Base-by-base conservation (phyloP, 2,797 vertebrate genomes). In the Sandelia bainsii region DNA sequence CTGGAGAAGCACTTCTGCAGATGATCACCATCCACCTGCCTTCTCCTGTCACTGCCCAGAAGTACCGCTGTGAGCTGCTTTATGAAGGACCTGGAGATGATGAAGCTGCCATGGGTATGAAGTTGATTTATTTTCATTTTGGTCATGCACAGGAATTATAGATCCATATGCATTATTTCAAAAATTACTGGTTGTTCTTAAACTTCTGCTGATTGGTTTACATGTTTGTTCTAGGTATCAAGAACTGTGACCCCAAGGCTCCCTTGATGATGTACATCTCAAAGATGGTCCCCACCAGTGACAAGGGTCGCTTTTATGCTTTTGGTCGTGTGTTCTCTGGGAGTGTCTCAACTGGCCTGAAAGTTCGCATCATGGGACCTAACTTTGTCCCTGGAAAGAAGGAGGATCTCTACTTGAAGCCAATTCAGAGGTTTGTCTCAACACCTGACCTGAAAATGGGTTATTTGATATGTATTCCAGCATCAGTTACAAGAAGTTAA, bases 231-330 rank as follows among this genome's bases (percentile, higher is more conserved):
- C 0, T 63, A 99, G 98, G 95, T 68, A 97, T 99, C 69, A 99
- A 99, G 93, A 97, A 95, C 93, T 99, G 98, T 72, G 97, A 99
- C 80, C 87, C 98, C 60, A 98, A 98, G 85, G 97, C 88, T 5
- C 97, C 97, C 0, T 86, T 99, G 40, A 98, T 99, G 97, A 97
- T 98, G 95, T 99, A 99, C 93, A 98, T 99, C 87, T 99, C 98
- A 14, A 99, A 99, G 92, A 99, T 99, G 98, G 97, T 99, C 65
- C 97, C 97, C 58, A 98, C 97, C 25, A 93, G 90, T 0, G 97
- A 99, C 90, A 99, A 99, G 83, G 98, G 98, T 71, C 96, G 96
- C 34, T 99, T 99, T 90, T 99, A 98, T 0, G 97, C 98, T 34
- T 99, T 99, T 0, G 97, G 98, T 0, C 95, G 97, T 1, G 97